Evolutionary conservation across 1,140 invertebrate species (phyloP).

Genomic region (Drosophila bocqueti): DNA sequence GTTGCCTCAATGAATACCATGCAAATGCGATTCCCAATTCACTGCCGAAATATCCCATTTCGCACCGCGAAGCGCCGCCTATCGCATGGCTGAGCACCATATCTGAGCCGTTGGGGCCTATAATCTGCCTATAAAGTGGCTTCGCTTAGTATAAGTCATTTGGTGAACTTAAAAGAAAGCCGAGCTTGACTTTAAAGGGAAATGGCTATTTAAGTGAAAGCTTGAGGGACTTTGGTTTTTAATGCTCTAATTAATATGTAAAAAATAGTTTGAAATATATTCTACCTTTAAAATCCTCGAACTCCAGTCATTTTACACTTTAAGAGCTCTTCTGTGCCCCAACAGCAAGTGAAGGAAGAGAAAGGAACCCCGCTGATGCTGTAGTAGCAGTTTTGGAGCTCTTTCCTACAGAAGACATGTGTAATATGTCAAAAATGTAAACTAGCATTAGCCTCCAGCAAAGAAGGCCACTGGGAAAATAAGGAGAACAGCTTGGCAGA

Average conservation of each 20-base stretch:
- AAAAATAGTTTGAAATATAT: neutral
- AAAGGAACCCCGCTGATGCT: neutral
- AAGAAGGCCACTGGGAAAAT: neutral
- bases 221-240: neutral
- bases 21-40: slow-evolving; percentile 42
- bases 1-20: slow-evolving; percentile 40
- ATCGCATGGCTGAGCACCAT: slow-evolving; percentile 18
- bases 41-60: slow-evolving; percentile 37
- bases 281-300: neutral
- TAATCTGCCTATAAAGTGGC: neutral
- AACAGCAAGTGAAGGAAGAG: too few species aligned
- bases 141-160: too few species aligned
- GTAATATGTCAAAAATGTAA: slow-evolving; percentile 15
- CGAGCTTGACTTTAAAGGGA: neutral
- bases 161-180: neutral
- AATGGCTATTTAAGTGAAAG: neutral
- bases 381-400: neutral
- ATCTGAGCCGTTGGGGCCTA: neutral
- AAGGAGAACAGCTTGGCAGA: slow-evolving; percentile 4
- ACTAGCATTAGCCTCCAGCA: neutral
- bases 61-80: slow-evolving; percentile 4
- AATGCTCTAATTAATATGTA: neutral
- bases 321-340: neutral
- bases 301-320: neutral
- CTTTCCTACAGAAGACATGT: neutral